These are phyloP conservation scores for Nasonia vitripennis DNA, from an alignment of 1,140 invertebrate species.

Conservation along the genomic window DNA sequence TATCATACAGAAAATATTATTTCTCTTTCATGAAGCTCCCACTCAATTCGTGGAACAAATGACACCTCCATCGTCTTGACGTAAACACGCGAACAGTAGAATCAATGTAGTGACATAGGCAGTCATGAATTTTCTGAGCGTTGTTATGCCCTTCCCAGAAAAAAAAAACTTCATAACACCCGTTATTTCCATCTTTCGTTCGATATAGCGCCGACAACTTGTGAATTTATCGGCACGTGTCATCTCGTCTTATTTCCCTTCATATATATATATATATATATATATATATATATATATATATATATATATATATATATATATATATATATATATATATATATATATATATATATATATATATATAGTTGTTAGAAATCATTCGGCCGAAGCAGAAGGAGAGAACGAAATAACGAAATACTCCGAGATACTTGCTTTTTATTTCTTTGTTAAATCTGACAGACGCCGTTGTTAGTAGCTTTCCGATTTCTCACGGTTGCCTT, in stretches of 20 bases:
- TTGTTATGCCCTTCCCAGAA: not conserved
- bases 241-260: constrained; percentile 16
- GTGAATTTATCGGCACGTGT: not conserved
- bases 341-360: too few relatives aligned
- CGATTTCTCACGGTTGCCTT: not conserved
- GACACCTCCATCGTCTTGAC: not conserved
- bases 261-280: too few relatives aligned
- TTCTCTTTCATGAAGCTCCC: not conserved
- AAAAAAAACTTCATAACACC: not conserved
- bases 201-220: not conserved
- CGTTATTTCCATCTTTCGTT: constrained; percentile 8
- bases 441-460: not conserved
- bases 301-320: too few relatives aligned
- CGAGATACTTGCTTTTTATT: not conserved
- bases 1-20: not conserved
- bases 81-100: not conserved
- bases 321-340: too few relatives aligned
- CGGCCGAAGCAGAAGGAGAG: not conserved
- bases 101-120: not conserved
- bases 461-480: not conserved
- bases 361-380: not conserved
- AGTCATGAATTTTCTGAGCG: not conserved
- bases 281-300: too few relatives aligned
- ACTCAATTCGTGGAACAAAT: not conserved
- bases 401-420: not conserved